Conservation (phyloP, 2,797 vertebrate genomes). For the Rhabdomys pumilio region DNA sequence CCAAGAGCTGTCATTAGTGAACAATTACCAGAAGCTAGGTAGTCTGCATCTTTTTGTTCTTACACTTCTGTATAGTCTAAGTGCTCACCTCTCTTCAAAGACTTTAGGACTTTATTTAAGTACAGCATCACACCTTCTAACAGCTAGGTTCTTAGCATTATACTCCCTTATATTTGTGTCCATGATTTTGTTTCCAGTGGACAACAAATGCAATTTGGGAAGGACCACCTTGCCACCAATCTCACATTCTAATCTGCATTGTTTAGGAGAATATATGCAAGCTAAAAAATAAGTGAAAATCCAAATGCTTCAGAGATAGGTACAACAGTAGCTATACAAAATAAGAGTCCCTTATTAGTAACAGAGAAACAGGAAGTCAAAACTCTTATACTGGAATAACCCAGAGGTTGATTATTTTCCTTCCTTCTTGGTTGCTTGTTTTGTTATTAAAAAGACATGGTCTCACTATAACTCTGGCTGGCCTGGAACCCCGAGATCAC, state of each 20-base stretch:
- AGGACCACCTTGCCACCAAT: background rate
- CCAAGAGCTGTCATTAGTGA: conserved; percentile 51
- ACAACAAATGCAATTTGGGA: conserved; percentile 6
- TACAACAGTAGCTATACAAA: conserved; percentile 39
- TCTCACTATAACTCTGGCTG: background rate
- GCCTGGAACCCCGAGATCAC: background rate
- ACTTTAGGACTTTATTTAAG: background rate
- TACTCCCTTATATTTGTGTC: background rate
- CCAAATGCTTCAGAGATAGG: conserved; percentile 54
- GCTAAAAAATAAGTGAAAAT: conserved; percentile 30
- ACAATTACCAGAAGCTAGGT: background rate
- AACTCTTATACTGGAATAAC: conserved; percentile 42
- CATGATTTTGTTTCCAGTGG: conserved; percentile 55
- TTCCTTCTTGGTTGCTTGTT: background rate
- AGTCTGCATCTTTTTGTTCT: conserved; percentile 34
- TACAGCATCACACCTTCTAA: background rate
- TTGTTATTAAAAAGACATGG: background rate
- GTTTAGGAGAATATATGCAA: conserved; percentile 63
- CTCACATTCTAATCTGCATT: conserved; percentile 22
- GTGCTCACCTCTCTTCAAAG: conserved; percentile 50
- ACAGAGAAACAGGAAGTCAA: background rate
- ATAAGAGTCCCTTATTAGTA: background rate
- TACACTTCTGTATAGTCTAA: conserved; percentile 27
- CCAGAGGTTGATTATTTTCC: conserved; percentile 55
- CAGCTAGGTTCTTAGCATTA: background rate